Evolutionary conservation across 2,113 vertebrate species (phyloP).

Genomic region (Oreochromis tanganicae): DNA sequence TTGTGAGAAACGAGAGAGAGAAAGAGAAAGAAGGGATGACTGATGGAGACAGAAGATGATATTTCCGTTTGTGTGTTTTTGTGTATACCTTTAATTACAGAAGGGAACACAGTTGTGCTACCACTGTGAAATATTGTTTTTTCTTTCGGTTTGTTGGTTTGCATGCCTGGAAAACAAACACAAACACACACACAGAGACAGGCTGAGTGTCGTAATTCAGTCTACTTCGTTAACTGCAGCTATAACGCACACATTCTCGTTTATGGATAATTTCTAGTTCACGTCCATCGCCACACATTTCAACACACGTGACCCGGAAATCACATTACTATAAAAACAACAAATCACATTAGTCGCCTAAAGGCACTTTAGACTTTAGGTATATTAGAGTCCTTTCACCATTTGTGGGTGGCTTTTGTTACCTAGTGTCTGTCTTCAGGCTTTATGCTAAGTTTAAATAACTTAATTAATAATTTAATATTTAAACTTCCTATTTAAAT

Average conservation of each 20-base stretch:
- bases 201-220: background rate
- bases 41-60: background rate
- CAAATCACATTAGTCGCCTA: background rate
- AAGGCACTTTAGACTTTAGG: background rate
- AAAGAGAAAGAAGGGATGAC: background rate
- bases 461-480: background rate
- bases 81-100: constrained; percentile 82
- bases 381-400: background rate
- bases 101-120: constrained; percentile 84
- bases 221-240: background rate
- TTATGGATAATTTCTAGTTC: background rate
- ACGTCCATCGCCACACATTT: background rate
- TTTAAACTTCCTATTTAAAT: background rate
- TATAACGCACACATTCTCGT: background rate
- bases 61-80: background rate
- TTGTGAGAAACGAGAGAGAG: background rate
- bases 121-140: constrained; percentile 73
- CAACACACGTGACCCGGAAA: accelerated
- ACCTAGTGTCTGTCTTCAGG: background rate
- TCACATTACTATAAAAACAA: background rate
- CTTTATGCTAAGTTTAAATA: background rate
- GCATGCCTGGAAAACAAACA: constrained; percentile 74
- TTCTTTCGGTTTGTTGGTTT: constrained; percentile 53
- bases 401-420: background rate
- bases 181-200: background rate